Base-by-base conservation (phyloP, 1,140 invertebrate genomes). In the Drosophila persimilis region DNA sequence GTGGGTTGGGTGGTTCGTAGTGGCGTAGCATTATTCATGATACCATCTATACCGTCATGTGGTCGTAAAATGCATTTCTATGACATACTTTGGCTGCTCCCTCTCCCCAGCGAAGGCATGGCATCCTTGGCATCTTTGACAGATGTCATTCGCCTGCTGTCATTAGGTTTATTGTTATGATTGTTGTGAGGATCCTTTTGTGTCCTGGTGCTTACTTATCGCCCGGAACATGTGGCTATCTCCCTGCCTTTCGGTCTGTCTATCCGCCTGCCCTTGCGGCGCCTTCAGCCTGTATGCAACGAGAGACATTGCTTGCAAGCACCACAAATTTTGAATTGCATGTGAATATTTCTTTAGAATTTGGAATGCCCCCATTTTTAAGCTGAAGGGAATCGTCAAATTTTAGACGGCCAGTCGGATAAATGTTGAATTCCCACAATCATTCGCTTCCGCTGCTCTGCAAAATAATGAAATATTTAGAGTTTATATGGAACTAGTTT, bases 81-180 rank as follows among this genome's bases (percentile, higher is more conserved):
- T 54, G 50, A 24, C 56, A 67, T 52, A 46, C 39, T 29, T 59
- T 53, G 47, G 73, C 46, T 52, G 73, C 46, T 56, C 62, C 35
- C 22, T 43, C 50, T 73, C 58, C 41, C 50, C 39, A 39, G 57
- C 46, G 70, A 58, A 44, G 51, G 11, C 24, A 26, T 26, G 24
- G 4, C 24, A 26, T 26, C 4, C 4, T 26, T 26, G 4, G 24
- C 4, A 76, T 80, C 59, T 67, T 76, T 61, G 71, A 46, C 45
- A 39, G 35, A 0, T 51, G 46, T 20, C 20, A 20, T 1, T 20
- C 20, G 20, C 20, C 59, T 48, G 60, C 67, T 64, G 76, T 61
- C 67, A 59, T 71, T 85, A 59, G 62, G 63, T 69, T 77, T 77
- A 86, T 74, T 80, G 73, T 80, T 86, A 85, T 39, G 35, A 3